phyloP scores from a whole-genome alignment of 2,797 vertebrate species.

The Emydoidea blandingii region DNA sequence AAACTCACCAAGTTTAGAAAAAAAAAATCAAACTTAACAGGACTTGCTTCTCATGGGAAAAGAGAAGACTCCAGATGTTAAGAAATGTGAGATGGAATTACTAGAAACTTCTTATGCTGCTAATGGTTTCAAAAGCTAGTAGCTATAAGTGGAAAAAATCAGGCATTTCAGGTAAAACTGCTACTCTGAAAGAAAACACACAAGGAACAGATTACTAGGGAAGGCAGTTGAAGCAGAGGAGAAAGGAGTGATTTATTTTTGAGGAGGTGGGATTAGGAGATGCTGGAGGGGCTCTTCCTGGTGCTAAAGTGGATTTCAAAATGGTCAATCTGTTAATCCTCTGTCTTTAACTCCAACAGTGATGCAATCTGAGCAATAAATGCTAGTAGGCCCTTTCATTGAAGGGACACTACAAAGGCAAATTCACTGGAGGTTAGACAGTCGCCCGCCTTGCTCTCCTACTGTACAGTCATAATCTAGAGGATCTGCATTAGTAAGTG shows the following conservation, averaged over 20 bases:
- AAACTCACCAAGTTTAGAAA: not conserved
- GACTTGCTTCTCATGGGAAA: not conserved
- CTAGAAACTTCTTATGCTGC: not conserved
- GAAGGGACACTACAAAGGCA: not conserved
- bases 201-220: not conserved
- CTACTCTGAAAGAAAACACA: not conserved
- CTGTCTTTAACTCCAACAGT: not conserved
- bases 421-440: not conserved
- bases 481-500: not conserved
- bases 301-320: not conserved
- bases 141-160: not conserved
- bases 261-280: not conserved
- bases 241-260: not conserved
- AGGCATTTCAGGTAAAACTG: not conserved
- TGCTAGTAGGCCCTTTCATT: not conserved
- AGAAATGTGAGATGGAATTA: not conserved
- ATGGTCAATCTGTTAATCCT: not conserved
- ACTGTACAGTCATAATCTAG: not conserved
- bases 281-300: not conserved
- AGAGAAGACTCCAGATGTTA: not conserved
- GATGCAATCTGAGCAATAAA: not conserved
- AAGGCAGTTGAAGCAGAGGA: not conserved
- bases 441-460: not conserved
- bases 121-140: not conserved
- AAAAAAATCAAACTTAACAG: not conserved